Evolutionary conservation across 2,797 vertebrate species (phyloP), one percentile per base, ranked within the genome.

Genomic region (Chiropotes sagulatus): DNA sequence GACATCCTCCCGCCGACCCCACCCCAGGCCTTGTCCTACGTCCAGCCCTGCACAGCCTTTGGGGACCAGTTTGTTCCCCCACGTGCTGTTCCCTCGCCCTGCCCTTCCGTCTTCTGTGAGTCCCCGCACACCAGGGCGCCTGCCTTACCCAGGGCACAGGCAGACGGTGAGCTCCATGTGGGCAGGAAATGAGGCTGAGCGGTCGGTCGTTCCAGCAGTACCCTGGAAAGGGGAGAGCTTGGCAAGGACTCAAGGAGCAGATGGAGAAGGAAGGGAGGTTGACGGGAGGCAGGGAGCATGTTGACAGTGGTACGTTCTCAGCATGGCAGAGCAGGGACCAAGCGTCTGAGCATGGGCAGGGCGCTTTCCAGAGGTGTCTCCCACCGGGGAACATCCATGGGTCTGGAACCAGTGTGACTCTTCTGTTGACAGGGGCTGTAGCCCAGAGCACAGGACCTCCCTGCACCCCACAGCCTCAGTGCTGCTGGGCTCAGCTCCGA

Each of bases 401-500:
- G 87, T 15, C 81, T 30, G 2, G 70, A 73, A 64, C 1, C 2
- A 17, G 33, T 24, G 54, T 19, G n/a, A 13, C 67, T 10, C 14
- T 0, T 0, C 4, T 8, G 44, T 22, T 41, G 33, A 4, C 2
- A 36, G 46, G 52, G 46, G 44, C 58, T 22, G 41, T 36, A 13
- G 52, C 30, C 41, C 26, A 14, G 73, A 30, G 33, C 46, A 28
- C 52, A 22, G 93, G 73, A 20, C 64, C 57, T n/a, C 9, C 64
- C 0, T 4, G 0, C 15, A 0, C 2, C n/a, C 52, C 78, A 2
- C 46, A 19, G 5, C 0, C 83, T 0, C 70, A 2, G 3, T 0
- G 0, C 2, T 50, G 76, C 87, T n/a, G 33, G 0, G 0, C 2
- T 4, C 80, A 26, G 80, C 82, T 36, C 80, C 39, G 20, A 81